A percentile compares a stretch with the other conserved stretches of the same genome.
phyloP scores from a whole-genome alignment of 2,888 invertebrate species.

The Keiferia lycopersicella region DNA sequence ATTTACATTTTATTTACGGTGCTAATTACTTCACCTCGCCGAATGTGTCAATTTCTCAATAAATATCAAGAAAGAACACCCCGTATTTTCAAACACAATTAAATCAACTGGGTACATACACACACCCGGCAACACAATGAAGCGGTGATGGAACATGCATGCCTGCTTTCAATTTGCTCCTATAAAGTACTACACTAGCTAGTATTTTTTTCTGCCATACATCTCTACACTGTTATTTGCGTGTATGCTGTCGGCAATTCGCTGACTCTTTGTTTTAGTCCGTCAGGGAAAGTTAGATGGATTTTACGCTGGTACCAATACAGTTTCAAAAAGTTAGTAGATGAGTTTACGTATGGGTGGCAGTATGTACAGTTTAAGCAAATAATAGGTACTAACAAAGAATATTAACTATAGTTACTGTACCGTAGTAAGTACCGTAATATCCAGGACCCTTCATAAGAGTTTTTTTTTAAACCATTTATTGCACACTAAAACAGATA shows the following conservation, averaged over 20 bases:
- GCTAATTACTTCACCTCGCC: too few species aligned
- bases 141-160: not conserved
- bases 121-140: not conserved
- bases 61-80: not conserved
- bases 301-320: not conserved
- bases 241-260: conserved; percentile 1
- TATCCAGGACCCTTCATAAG: too few species aligned
- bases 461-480: too few species aligned
- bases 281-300: not conserved
- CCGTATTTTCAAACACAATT: not conserved
- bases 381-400: too few species aligned
- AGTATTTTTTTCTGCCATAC: conserved; percentile 6
- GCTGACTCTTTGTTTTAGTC: not conserved
- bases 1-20: too few species aligned
- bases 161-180: conserved; percentile 15
- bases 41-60: too few species aligned
- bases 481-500: too few species aligned
- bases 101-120: conserved; percentile 15
- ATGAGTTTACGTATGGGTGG: not conserved
- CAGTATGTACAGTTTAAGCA: too few species aligned
- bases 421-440: too few species aligned
- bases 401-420: too few species aligned
- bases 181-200: not conserved
- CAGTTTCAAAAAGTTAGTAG: not conserved
- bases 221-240: conserved; percentile 6